Conservation (phyloP, 2,888 invertebrate species). For the Pseudeuparius sepicola region DNA sequence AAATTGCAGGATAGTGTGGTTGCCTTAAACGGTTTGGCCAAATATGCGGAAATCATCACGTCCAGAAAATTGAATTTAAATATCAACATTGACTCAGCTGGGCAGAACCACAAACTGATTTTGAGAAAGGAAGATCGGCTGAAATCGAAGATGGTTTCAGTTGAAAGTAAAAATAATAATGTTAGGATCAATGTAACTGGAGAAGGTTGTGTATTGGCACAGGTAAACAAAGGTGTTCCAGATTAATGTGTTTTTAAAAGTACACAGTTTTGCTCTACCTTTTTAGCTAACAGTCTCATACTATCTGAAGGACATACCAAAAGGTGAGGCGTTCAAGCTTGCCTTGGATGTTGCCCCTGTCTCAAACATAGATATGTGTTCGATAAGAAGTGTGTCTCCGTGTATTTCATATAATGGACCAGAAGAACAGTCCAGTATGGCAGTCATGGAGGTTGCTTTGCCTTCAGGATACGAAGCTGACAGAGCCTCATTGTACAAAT, state of each 20-base stretch:
- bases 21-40: conserved; percentile 49
- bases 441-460: conserved; percentile 49
- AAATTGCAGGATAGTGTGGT: conserved; percentile 53
- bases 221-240: conserved; percentile 34
- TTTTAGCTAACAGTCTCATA: conserved; percentile 42
- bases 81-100: conserved; percentile 39
- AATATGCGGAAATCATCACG: conserved; percentile 43
- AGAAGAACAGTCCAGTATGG: conserved; percentile 49
- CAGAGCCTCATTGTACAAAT: conserved; percentile 45
- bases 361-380: conserved; percentile 40
- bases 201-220: conserved; percentile 47
- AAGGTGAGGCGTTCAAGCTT: conserved; percentile 44
- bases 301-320: conserved; percentile 40
- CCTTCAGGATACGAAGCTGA: conserved; percentile 56
- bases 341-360: conserved; percentile 39
- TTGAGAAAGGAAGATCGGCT: conserved; percentile 42
- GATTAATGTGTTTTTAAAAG: too few species aligned
- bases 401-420: conserved; percentile 35
- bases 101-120: conserved; percentile 38
- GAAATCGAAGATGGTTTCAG: conserved; percentile 38
- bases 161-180: conserved; percentile 40
- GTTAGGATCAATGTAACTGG: conserved; percentile 43
- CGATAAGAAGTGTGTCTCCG: conserved; percentile 37
- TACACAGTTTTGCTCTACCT: background rate
- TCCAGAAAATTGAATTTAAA: conserved; percentile 39